Base-by-base conservation (phyloP, 1,140 invertebrate species). In the Steinernema feltiae region DNA sequence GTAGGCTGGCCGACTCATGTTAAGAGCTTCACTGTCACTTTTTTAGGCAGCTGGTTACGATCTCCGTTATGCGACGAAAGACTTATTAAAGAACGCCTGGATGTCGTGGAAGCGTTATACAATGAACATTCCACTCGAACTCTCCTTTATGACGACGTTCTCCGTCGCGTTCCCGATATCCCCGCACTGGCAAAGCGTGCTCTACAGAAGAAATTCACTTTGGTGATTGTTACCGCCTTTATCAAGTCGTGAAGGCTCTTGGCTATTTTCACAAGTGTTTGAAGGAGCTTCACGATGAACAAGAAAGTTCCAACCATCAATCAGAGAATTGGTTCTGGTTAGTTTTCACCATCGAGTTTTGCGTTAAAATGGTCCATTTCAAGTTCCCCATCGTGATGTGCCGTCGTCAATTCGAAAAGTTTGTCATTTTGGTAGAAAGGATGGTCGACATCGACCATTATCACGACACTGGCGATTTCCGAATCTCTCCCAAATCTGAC, bases 201-300 rank as follows among this genome's bases (percentile, higher is more conserved):
- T 17, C 69, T 70, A 3, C 53, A 63, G 30, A 70, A 70, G 70
- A 69, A 75, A 46, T 70, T 69, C 32, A 75, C 74, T 30, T 69
- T 77, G 31, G 72, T 31, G 77, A 78, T 32, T 76, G 77, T 41
- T 79, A 77, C 41, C 69, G 77, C 12, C 63, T 78, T 21, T 78
- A 78, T 46, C 74, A 78, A 72, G 69, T 72, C 18, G 69, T 76
- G 7, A 48, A 30, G 32, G 46, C 75, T 32, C 29, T 78, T 1
- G 70, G 48, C 24, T 32, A 70, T 32, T 46, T 78, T 46, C 74
- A 78, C 69, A 69, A 32, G 32, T 21, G 27, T 1, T 21, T 76
- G 18, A 71, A 32, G 27, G 31, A 30, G 15, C 29, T 76, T 15
- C 27, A 29, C 32, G 30, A 76, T n/a, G 30, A 76, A 32, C 73